Base-by-base conservation (phyloP, 2,888 invertebrate species). In the Cordilura impudica region DNA sequence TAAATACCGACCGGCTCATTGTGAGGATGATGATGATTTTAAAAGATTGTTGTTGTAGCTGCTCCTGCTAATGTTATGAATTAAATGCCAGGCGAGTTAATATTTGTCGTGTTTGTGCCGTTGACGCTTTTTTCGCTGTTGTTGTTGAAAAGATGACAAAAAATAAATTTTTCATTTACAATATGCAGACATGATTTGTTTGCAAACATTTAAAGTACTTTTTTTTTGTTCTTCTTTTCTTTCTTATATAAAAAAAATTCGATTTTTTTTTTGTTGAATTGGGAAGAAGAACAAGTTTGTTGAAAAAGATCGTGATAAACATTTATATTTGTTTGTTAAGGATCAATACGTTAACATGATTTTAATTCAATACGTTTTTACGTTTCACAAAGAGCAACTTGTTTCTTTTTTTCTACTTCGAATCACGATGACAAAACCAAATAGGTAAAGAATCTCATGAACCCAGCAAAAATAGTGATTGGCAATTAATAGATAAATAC, bases 31-130 rank as follows among this genome's bases (percentile, higher is more conserved):
- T 56, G 54, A 71, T 45, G n/a, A 54, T 45, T 35, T n/a, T n/a
- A n/a, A n/a, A n/a, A n/a, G n/a, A 18, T 10, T 39, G 39, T 53
- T 60, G n/a, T 4, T 35, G 83, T 81, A 83, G 67, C 81, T 83
- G 80, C 78, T 81, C 71, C 81, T 81, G 82, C 74, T 82, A 72
- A 58, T 63, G 58, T 53, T 76, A 74, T 82, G 82, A 83, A 82
- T 82, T 83, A 81, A 83, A 82, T 83, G 82, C 81, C 73, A 69
- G 49, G 65, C 29, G 49, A 69, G 43, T 70, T 63, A 72, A 71
- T 77, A 74, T 77, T 77, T 82, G 72, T 60, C 71, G 65, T 77
- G 71, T 72, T 75, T 75, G 39, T 51, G 56, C 71, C 67, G 75
- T 79, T 75, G 71, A 75, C 71, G 67, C 75, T 72, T 72, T 72